phyloP scores from a whole-genome alignment of 1,140 invertebrate species.

The Drosophila subobscura region DNA sequence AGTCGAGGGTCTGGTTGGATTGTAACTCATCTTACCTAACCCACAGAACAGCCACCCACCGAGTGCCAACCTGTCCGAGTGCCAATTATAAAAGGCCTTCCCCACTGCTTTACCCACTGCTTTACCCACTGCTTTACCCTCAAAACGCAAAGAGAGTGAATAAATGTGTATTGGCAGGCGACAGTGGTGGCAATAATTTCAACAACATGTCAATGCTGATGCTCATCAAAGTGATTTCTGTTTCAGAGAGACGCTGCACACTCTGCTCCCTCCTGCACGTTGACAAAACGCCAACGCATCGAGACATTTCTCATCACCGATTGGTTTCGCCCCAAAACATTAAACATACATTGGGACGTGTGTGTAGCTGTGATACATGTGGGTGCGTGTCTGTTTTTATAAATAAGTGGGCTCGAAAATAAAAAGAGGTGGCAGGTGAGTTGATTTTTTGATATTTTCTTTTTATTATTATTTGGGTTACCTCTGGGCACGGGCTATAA shows the following conservation, averaged over 20 bases:
- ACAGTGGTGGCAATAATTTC: slow-evolving; percentile 77
- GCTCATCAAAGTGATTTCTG: slow-evolving; percentile 77
- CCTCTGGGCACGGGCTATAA: slow-evolving; percentile 53
- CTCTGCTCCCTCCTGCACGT: slow-evolving; percentile 30
- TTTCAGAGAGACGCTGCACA: slow-evolving; percentile 13
- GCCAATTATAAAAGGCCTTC: slow-evolving; percentile 65
- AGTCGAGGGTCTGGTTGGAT: background rate
- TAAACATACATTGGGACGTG: slow-evolving; percentile 25
- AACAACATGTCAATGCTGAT: slow-evolving; percentile 76
- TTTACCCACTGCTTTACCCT: slow-evolving; percentile 8
- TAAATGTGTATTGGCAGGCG: slow-evolving; percentile 70
- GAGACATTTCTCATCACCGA: slow-evolving; percentile 49
- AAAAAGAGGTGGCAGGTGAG: slow-evolving; percentile 74
- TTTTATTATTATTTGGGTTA: slow-evolving; percentile 50
- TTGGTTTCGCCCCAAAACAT: slow-evolving; percentile 63
- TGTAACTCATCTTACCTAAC: slow-evolving; percentile 23
- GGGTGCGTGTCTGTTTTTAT: slow-evolving; percentile 76
- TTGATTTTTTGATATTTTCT: slow-evolving; percentile 38
- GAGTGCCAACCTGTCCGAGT: slow-evolving; percentile 27
- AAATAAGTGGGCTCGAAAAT: slow-evolving; percentile 69
- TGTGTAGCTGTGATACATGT: slow-evolving; percentile 45
- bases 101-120: background rate
- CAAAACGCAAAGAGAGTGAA: slow-evolving; percentile 59
- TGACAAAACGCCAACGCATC: slow-evolving; percentile 73
- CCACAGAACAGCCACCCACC: background rate